Percentiles rank a stretch among this genome's conserved stretches.
phyloP scores from a whole-genome alignment of 2,797 vertebrate genomes.

The Benthosema pterotum region DNA sequence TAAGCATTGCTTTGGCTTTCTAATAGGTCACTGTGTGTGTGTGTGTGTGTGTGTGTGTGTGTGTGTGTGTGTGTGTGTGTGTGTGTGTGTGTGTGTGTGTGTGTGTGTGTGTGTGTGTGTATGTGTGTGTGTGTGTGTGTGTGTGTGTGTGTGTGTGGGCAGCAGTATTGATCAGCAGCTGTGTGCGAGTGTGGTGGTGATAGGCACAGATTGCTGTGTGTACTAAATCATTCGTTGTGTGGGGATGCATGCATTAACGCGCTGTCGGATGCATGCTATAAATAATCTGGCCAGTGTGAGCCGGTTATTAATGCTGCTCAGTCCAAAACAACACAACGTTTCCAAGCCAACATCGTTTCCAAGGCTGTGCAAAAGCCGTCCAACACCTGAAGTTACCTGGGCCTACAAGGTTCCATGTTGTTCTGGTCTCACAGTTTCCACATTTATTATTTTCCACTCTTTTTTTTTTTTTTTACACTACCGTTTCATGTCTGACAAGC shows the following conservation, averaged over 20 bases:
- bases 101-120: background rate
- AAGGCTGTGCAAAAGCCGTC: too few relatives aligned
- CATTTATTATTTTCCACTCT: too few relatives aligned
- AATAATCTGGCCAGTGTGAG: background rate
- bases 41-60: background rate
- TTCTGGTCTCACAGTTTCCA: too few relatives aligned
- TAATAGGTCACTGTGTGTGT: constrained; percentile 5
- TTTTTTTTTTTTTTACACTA: too few relatives aligned
- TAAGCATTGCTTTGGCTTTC: background rate
- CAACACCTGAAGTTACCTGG: too few relatives aligned
- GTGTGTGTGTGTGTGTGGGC: background rate
- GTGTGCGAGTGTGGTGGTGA: constrained; percentile 7
- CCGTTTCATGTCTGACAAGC: too few relatives aligned
- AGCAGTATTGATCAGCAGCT: background rate
- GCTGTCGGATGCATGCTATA: background rate
- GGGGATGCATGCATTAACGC: constrained; percentile 16
- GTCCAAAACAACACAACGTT: too few relatives aligned
- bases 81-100: background rate
- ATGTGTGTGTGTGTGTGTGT: constrained; percentile 14
- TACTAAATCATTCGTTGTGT: constrained; percentile 16
- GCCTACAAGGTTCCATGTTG: too few relatives aligned
- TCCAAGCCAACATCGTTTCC: too few relatives aligned
- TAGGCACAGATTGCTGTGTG: constrained; percentile 7
- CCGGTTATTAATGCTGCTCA: too few relatives aligned
- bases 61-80: constrained; percentile 15